Percentiles rank a stretch among this genome's conserved stretches.
Evolutionary conservation across 2,888 invertebrate species (phyloP).

Genomic region (Oscheius sp.): DNA sequence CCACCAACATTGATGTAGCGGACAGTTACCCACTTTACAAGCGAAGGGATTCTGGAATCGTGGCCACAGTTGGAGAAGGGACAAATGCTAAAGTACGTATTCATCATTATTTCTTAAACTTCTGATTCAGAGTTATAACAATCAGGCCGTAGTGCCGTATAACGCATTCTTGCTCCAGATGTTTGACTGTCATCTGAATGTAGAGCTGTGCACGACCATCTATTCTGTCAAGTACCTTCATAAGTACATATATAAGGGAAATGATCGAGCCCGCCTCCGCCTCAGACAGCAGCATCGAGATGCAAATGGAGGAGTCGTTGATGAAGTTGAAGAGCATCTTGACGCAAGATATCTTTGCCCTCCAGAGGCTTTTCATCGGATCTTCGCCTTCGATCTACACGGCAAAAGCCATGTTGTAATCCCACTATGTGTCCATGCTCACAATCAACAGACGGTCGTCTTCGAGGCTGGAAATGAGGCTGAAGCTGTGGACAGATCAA

Average conservation of each 20-base stretch:
- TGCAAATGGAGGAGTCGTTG: not conserved
- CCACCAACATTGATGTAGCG: not conserved
- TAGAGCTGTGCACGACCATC: not conserved
- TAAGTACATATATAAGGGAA: constrained; percentile 12
- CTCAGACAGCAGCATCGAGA: not conserved
- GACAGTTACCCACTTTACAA: not conserved
- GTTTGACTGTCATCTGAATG: not conserved
- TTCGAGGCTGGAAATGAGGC: not conserved
- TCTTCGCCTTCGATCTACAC: not conserved
- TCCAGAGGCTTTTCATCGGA: not conserved
- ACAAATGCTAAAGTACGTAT: not conserved
- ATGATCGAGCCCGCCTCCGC: not conserved
- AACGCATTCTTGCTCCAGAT: not conserved
- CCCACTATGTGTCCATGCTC: not conserved
- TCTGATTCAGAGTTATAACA: not conserved
- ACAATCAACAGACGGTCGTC: not conserved
- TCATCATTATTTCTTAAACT: no score
- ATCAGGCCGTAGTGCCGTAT: not conserved
- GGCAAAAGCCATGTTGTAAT: not conserved
- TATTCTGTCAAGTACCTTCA: constrained; percentile 7
- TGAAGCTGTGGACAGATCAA: not conserved
- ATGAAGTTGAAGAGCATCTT: not conserved
- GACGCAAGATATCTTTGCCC: not conserved
- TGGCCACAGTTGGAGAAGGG: not conserved
- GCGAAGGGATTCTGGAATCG: not conserved